Base-by-base conservation (phyloP, 2,797 vertebrate species). In the Poliocrania exsul region DNA sequence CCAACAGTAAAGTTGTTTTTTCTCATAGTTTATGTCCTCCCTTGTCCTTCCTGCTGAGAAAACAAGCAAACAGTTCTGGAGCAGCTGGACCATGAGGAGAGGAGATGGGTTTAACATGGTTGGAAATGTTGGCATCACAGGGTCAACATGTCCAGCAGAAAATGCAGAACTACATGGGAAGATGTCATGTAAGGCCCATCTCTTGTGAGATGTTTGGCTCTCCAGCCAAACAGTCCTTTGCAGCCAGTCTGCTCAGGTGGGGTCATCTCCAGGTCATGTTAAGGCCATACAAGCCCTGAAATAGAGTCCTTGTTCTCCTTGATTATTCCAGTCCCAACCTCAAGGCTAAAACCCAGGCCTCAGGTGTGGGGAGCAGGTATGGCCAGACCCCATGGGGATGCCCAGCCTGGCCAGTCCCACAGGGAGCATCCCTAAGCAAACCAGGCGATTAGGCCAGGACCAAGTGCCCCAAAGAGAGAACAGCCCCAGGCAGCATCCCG, bases 91-190 rank as follows among this genome's bases (percentile, higher is more conserved):
- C 6, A 3, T 8, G 8, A 17, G 5, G 23, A 14, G 6, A 90
- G 16, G n/a, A 7, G 6, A 1, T 4, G 16, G 58, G 5, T 73
- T 83, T 50, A 10, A 37, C 5, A 26, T 4, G 51, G 13, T 10
- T 23, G 58, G 44, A 33, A 65, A 20, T 0, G 1, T 3, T 56
- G 78, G 38, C 35, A 37, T 19, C 3, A 1, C 37, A 3, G 0
- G 3, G 50, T 8, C 54, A 60, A 8, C 16, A 2, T 1, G 13
- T 19, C 38, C 77, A 77, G 31, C 29, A 81, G 50, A 74, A 78
- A 64, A 71, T 7, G 15, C 31, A 29, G 42, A 38, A 58, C 10
- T 5, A 10, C 7, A 0, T 3, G 29, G 35, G 49, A 56, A 69
- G 40, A 8, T 25, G 9, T 25, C 11, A 13, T 38, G n/a, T 19